Evolutionary conservation across 2,888 invertebrate species (phyloP), one percentile per base, ranked within the genome.

Genomic region (Mimumesa dahlbomi): DNA sequence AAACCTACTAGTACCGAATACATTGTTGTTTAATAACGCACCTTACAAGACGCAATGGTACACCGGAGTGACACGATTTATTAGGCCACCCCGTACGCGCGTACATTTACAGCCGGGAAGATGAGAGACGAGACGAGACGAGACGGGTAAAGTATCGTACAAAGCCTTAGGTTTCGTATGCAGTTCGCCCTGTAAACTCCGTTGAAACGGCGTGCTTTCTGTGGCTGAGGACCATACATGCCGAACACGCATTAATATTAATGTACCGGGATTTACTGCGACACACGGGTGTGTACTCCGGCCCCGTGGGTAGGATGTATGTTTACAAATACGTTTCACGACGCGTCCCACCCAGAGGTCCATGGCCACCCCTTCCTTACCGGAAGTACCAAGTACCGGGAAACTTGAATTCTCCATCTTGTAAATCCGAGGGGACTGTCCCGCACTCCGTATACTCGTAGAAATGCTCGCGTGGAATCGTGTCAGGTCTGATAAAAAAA

Each of bases 241-340:
- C 84, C 87, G 81, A 85, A 86, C 87, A 82, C 77, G 79, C 85
- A 87, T 87, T 87, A 87, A 87, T 87, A 87, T 87, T 87, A 87
- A 87, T 87, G 85, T 80, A 75, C 77, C 74, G 81, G 83, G 85
- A 85, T 87, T 87, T 86, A 85, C 84, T 75, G 70, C 81, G 84
- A 85, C 84, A 81, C 73, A 73, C 54, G 69, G n/a, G n/a, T n/a
- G n/a, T n/a, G 75, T 75, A 70, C 77, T 75, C 76, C 71, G 63
- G 66, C 74, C 65, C 59, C 70, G 69, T 70, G 75, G 76, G 49
- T 75, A 67, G 73, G 75, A 81, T 75, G 72, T 77, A 77, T 78
- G 80, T 82, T 82, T 80, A 83, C 82, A 81, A 84, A 83, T 83
- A 82, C 75, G 81, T 76, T 79, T 80, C 77, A 68, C 71, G 74